phyloP scores from a whole-genome alignment of 2,797 vertebrate species.

The Brotula barbata region DNA sequence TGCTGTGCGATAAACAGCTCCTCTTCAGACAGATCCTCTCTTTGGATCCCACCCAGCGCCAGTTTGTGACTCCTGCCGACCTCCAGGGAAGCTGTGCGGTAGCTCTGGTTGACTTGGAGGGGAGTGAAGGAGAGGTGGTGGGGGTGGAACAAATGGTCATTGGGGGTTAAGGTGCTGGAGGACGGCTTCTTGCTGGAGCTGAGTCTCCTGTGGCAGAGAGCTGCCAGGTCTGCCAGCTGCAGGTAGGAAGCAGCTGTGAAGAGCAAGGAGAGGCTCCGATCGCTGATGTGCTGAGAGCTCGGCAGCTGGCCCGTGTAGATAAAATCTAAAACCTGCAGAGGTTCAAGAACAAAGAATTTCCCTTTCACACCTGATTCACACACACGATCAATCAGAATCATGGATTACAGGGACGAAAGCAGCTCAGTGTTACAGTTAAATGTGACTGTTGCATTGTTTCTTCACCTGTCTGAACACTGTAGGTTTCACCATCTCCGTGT shows the following conservation, averaged over 20 bases:
- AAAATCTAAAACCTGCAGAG: constrained; percentile 76
- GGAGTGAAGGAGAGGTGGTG: constrained; percentile 83
- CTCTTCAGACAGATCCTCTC: constrained; percentile 81
- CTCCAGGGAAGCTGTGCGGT: constrained; percentile 81
- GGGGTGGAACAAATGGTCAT: constrained; percentile 73
- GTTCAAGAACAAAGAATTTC: neutral
- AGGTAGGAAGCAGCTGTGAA: constrained; percentile 94
- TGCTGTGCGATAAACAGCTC: constrained; percentile 76
- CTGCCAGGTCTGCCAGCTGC: constrained; percentile 89
- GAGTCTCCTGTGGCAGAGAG: constrained; percentile 88
- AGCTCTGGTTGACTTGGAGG: constrained; percentile 67
- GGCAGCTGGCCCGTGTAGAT: constrained; percentile 92
- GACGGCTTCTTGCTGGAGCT: constrained; percentile 79
- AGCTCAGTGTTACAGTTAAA: too few relatives aligned
- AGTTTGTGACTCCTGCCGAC: constrained; percentile 48
- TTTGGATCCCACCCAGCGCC: constrained; percentile 78
- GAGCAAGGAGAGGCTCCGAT: constrained; percentile 87
- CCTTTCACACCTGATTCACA: too few relatives aligned
- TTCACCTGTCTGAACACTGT: constrained; percentile 14
- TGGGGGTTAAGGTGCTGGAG: constrained; percentile 71
- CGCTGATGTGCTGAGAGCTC: constrained; percentile 83
- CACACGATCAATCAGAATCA: too few relatives aligned
- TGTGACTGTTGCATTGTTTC: too few relatives aligned
- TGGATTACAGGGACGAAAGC: too few relatives aligned
- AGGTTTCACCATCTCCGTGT: neutral